These are phyloP conservation scores for Alauda arvensis DNA, from an alignment of 2,797 vertebrate genomes.

Conservation along the genomic window DNA sequence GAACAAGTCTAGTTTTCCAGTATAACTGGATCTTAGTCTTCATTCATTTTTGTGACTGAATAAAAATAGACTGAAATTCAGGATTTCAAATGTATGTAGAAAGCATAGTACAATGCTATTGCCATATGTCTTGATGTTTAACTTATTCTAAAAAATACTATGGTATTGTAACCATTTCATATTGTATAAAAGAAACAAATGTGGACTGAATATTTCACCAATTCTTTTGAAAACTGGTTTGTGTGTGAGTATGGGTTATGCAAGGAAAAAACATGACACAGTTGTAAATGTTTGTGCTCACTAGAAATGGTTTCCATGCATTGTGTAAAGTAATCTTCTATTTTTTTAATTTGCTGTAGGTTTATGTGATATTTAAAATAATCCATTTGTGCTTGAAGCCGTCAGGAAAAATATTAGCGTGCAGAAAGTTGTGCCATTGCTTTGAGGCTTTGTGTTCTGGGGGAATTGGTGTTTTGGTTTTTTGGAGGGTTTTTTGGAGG, in stretches of 20 bases:
- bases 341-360: slow-evolving; percentile 60
- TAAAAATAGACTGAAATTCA: slow-evolving; percentile 45
- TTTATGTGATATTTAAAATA: slow-evolving; percentile 57
- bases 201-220: slow-evolving; percentile 51
- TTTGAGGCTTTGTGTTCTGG: neutral
- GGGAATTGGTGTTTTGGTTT: neutral
- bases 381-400: slow-evolving; percentile 21
- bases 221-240: slow-evolving; percentile 51
- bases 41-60: slow-evolving; percentile 51
- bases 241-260: slow-evolving; percentile 58
- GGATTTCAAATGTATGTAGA: slow-evolving; percentile 52
- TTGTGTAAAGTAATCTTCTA: slow-evolving; percentile 57
- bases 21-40: slow-evolving; percentile 54
- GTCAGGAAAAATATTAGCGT: slow-evolving; percentile 15
- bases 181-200: slow-evolving; percentile 41
- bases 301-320: slow-evolving; percentile 38
- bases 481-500: neutral
- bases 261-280: slow-evolving; percentile 27
- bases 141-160: slow-evolving; percentile 71
- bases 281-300: slow-evolving; percentile 55
- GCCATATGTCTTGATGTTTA: slow-evolving; percentile 69
- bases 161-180: slow-evolving; percentile 45
- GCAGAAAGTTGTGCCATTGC: slow-evolving; percentile 14
- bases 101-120: slow-evolving; percentile 52
- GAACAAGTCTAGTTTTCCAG: slow-evolving; percentile 33